phyloP scores from a whole-genome alignment of 2,797 vertebrate genomes.

The Hemibagrus guttatus region DNA sequence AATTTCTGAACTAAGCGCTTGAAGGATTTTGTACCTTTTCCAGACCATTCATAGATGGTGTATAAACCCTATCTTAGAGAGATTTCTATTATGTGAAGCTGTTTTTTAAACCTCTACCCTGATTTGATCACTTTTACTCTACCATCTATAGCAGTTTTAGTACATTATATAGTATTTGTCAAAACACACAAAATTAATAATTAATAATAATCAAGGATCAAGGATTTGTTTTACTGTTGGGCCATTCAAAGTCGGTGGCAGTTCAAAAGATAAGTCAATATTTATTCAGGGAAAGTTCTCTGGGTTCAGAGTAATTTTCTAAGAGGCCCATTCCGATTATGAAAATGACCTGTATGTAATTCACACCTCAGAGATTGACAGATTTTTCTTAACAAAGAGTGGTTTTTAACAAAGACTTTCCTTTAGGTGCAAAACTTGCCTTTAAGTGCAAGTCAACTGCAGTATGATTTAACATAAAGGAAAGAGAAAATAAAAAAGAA shows the following conservation, averaged over 20 bases:
- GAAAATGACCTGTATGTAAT: not conserved
- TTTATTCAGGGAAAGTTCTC: not conserved
- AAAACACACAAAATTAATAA: not conserved
- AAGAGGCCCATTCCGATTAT: not conserved
- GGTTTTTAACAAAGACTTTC: not conserved
- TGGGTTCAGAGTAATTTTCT: not conserved
- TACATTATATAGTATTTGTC: not conserved
- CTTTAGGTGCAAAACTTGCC: not conserved
- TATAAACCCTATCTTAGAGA: conserved; percentile 1
- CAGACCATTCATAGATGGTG: conserved; percentile 17
- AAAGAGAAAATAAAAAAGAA: not conserved
- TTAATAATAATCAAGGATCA: not conserved
- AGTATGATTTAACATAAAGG: not conserved
- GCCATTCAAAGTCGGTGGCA: not conserved
- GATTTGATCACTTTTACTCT: not conserved
- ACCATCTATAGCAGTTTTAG: not conserved
- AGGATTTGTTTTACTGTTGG: not conserved
- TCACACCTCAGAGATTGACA: not conserved
- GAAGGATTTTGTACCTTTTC: conserved; percentile 15
- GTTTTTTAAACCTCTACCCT: not conserved
- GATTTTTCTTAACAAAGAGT: not conserved
- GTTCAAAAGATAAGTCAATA: not conserved
- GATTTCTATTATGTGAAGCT: not conserved
- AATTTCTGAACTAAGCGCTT: conserved; percentile 12
- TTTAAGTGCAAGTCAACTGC: not conserved